phyloP scores from a whole-genome alignment of 2,888 invertebrate species.

The Rhagium mordax region DNA sequence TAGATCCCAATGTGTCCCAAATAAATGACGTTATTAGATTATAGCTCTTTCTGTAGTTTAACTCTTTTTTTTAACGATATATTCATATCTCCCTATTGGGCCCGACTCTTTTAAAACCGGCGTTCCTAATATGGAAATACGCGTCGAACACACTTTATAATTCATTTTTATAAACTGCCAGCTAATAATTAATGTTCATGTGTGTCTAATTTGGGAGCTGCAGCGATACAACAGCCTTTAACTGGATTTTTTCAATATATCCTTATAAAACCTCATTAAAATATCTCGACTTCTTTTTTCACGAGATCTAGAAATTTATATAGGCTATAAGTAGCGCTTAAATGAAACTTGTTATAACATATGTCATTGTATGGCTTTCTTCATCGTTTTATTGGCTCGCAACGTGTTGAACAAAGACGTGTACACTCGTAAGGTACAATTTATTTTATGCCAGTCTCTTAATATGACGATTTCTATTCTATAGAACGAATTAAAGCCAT shows the following conservation, averaged over 20 bases:
- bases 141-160: neutral
- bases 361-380: conserved; percentile 49
- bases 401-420: conserved; percentile 46
- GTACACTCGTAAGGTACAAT: conserved; percentile 53
- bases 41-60: too few species aligned
- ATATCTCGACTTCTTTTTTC: conserved; percentile 58
- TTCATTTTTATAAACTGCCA: neutral
- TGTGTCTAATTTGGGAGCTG: conserved; percentile 42
- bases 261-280: conserved; percentile 58
- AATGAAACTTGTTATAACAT: conserved; percentile 56
- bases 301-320: conserved; percentile 58
- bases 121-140: neutral
- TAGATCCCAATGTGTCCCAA: too few species aligned
- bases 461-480: conserved; percentile 67
- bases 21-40: too few species aligned
- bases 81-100: too few species aligned
- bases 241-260: conserved; percentile 53
- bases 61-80: too few species aligned
- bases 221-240: conserved; percentile 35
- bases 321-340: conserved; percentile 59
- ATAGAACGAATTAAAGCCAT: conserved; percentile 64
- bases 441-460: conserved; percentile 59
- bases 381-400: conserved; percentile 37
- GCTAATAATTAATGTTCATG: neutral
- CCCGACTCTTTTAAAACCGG: too few species aligned